Percentiles rank a stretch among this genome's conserved stretches.
phyloP scores from a whole-genome alignment of 2,797 vertebrate species.

The Graptemys geographica region DNA sequence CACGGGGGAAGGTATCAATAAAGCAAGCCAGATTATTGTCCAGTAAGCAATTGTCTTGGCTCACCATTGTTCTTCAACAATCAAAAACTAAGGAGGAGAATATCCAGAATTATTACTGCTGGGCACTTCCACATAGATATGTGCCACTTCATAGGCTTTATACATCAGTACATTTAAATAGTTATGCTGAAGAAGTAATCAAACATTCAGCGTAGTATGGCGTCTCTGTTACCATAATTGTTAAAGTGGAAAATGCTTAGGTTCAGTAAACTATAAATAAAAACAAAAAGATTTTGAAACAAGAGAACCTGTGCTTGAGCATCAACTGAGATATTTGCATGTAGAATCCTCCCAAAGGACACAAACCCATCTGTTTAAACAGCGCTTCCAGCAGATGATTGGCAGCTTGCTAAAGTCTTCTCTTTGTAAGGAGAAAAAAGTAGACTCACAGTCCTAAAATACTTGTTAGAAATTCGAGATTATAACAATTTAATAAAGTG shows the following conservation, averaged over 20 bases:
- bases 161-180: neutral
- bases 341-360: conserved; percentile 68
- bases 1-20: neutral
- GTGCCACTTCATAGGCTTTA: neutral
- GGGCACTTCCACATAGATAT: neutral
- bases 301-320: conserved; percentile 45
- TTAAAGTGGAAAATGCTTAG: conserved; percentile 28
- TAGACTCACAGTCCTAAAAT: conserved; percentile 19
- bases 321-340: conserved; percentile 76
- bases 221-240: conserved; percentile 11
- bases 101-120: neutral
- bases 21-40: neutral
- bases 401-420: conserved; percentile 44
- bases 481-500: neutral
- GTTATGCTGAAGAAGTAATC: neutral
- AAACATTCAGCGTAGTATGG: neutral
- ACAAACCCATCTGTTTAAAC: conserved; percentile 73
- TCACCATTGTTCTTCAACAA: neutral
- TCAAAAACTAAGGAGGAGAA: neutral
- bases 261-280: conserved; percentile 44
- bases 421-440: conserved; percentile 4
- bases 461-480: neutral
- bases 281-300: conserved; percentile 51
- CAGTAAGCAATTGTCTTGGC: accelerated
- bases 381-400: conserved; percentile 48